A percentile compares a stretch with the other conserved stretches of the same genome.
Evolutionary conservation across 2,888 invertebrate genomes (phyloP).

Genomic region (Molanna angustata): DNA sequence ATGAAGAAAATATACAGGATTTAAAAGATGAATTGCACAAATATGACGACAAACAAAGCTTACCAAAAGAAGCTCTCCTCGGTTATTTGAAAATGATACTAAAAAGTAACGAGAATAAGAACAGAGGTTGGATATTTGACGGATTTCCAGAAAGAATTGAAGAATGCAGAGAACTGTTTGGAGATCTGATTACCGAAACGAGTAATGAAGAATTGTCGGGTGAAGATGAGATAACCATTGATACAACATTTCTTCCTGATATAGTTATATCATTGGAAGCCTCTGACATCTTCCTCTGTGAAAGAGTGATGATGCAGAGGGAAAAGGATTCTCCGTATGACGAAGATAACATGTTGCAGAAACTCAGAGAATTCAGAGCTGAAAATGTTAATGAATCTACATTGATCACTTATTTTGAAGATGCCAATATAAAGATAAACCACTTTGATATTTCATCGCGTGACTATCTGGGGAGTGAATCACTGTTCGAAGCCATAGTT

Average conservation of each 20-base stretch:
- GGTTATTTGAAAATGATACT: constrained; percentile 1
- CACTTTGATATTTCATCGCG: not conserved
- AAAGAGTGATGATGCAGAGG: constrained; percentile 59
- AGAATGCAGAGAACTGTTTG: constrained; percentile 9
- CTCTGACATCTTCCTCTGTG: constrained; percentile 59
- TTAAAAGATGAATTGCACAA: not conserved
- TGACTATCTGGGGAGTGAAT: not conserved
- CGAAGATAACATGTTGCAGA: constrained; percentile 39
- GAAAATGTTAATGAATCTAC: not conserved
- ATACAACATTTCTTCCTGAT: constrained; percentile 38
- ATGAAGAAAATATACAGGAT: constrained; percentile 3
- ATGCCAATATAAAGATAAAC: constrained; percentile 1
- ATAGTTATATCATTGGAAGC: constrained; percentile 57
- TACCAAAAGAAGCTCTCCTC: constrained; percentile 2
- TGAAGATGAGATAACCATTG: not conserved
- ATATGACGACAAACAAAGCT: not conserved
- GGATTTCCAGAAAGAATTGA: constrained; percentile 4
- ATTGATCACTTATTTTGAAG: constrained; percentile 12
- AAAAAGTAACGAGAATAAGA: constrained; percentile 2
- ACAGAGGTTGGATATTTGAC: constrained; percentile 13
- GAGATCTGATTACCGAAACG: not conserved
- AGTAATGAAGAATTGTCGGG: not conserved
- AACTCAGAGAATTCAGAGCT: constrained; percentile 6
- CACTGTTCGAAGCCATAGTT: not conserved
- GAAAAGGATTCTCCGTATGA: constrained; percentile 54